Base-by-base conservation (phyloP, 2,797 vertebrate species). In the Danio albolineatus region DNA sequence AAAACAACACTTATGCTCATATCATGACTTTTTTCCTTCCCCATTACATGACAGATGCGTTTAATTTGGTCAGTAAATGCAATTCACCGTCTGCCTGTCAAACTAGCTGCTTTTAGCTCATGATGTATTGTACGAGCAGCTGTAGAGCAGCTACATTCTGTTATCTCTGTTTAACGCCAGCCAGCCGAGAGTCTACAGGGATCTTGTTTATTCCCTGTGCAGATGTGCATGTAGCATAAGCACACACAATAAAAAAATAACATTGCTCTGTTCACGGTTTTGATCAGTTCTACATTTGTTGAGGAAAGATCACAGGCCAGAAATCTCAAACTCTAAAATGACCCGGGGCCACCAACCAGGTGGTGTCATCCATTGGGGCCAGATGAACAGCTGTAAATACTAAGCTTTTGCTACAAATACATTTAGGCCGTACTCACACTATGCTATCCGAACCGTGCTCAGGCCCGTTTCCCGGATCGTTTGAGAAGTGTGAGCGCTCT, bases 91-190 rank as follows among this genome's bases (percentile, higher is more conserved):
- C 56, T 60, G 46, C 46, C 65, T 72, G 44, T 80, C 62, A 84
- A 39, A 61, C 44, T 76, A 82, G 71, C 61, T 83, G 57, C 65
- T 67, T 79, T 84, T 64, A 73, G 81, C 73, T 54, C 67, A 79
- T 41, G 66, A 81, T 44, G 57, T 67, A 81, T 73, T 19, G 61
- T 65, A 84, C 80, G 46, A 69, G 77, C 38, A 77, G 71, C 62
- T 70, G 66, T 74, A 28, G 46, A 82, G 38, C n/a, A 61, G 44
- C 56, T 56, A 49, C 69, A 70, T 78, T 64, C 84, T 84, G 86
- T 78, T 86, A 41, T 78, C 66, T 43, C 48, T 61, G 44, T 61
- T 78, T 51, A 70, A 71, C 17, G 17, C 44, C 39, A 69, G 54
- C 43, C 21, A 69, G 44, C 16, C 10, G 19, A 69, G 21, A 14